A percentile compares a stretch with the other conserved stretches of the same genome.
Evolutionary conservation across 2,797 vertebrate species (phyloP).

Genomic region (Smutsia gigantea): DNA sequence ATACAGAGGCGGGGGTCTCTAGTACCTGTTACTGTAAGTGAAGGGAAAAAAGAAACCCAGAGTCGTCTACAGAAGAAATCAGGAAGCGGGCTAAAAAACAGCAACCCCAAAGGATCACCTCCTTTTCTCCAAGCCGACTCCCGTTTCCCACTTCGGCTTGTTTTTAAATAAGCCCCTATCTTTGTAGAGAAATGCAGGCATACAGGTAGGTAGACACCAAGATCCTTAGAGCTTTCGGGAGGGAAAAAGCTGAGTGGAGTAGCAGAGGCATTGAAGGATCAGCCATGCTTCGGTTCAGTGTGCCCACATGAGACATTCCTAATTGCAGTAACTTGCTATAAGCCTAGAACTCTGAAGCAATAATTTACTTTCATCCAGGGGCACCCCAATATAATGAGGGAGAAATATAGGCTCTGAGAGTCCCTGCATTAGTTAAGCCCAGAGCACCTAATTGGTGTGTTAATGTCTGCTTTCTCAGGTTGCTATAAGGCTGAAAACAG

Average conservation of each 20-base stretch:
- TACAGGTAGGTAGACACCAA: not conserved
- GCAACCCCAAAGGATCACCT: not conserved
- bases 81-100: not conserved
- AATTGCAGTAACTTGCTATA: not conserved
- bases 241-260: not conserved
- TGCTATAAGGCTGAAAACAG: conserved; percentile 15
- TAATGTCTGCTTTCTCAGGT: not conserved
- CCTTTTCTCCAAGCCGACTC: not conserved
- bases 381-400: conserved; percentile 45
- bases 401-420: not conserved
- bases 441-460: conserved; percentile 63
- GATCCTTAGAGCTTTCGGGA: not conserved
- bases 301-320: conserved; percentile 21
- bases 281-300: not conserved
- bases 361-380: conserved; percentile 40
- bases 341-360: conserved; percentile 7
- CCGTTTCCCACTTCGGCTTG: not conserved
- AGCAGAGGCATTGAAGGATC: not conserved
- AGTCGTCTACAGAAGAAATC: not conserved
- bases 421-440: not conserved
- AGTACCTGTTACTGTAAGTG: not conserved
- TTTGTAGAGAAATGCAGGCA: not conserved
- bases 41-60: not conserved
- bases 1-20: not conserved
- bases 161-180: not conserved